Base-by-base conservation (phyloP, 2,113 vertebrate genomes). In the Leptosomus discolor region DNA sequence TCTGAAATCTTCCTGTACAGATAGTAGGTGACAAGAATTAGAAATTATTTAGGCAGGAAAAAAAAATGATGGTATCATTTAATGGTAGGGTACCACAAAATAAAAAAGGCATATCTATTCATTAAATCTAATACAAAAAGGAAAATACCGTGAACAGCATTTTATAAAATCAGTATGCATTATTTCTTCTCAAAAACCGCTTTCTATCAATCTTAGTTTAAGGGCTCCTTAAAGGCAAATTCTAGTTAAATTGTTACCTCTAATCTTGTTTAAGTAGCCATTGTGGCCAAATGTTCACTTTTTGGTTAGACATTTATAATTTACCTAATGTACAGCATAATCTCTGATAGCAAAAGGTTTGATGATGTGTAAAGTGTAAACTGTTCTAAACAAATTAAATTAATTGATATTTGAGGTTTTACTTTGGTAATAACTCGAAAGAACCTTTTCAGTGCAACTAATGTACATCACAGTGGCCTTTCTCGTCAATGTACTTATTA, bases 61-160 rank as follows among this genome's bases (percentile, higher is more conserved):
- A 88, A 87, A 98, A 98, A 98, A 84, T 90, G 93, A 98, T 98
- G 97, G 96, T 98, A 98, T 98, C 97, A 98, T 97, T 97, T 98
- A 98, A 98, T 98, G 94, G 97, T 97, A 98, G 98, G 96, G 97
- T 98, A 98, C 98, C 96, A 98, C 98, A 98, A 97, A 98, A 98
- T 98, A 97, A 98, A 98, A 96, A 98, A 98, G 93, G 94, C 95
- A 83, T 97, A 98, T 98, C 97, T 98, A 98, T 98, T 98, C 97
- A 98, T 98, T 98, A 98, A 97, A 92, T 88, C 92, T 98, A 98
- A 98, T 98, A 97, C 95, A 97, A 95, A 98, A 97, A 97, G 94
- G 98, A 98, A 98, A 98, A 98, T 98, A 98, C 54, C 96, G 94
- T 21, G 80, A 98, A 88, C 79, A 97, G 96, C 97, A 95, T 97